Evolutionary conservation across 2,888 invertebrate species (phyloP).

Genomic region (Xylota segnis): DNA sequence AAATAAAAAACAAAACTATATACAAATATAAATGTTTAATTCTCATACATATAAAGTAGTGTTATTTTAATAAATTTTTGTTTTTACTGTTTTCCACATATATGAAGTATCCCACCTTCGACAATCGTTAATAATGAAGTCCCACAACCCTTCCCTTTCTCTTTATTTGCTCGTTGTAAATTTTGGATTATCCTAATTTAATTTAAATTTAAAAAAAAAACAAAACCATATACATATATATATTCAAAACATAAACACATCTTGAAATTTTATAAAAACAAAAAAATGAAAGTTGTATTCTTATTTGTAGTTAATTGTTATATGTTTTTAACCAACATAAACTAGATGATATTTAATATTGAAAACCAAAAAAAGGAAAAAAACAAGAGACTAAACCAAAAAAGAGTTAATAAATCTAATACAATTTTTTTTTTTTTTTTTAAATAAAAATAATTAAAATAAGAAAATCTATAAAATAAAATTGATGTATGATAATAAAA

Average conservation of each 20-base stretch:
- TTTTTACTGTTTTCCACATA: not conserved
- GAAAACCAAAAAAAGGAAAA: conserved; percentile 25
- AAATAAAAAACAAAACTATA: conserved; percentile 43
- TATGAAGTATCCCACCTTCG: conserved; percentile 53
- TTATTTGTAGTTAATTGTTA: conserved; percentile 36
- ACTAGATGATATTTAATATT: conserved; percentile 43
- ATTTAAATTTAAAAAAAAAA: conserved; percentile 17
- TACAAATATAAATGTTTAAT: conserved; percentile 40
- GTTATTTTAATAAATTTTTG: conserved; percentile 9
- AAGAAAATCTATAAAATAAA: conserved; percentile 16
- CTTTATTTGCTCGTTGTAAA: not conserved
- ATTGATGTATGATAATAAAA: conserved; percentile 22
- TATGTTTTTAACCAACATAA: conserved; percentile 17
- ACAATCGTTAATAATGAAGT: conserved; percentile 47
- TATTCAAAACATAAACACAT: not conserved
- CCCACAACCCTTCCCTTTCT: not conserved
- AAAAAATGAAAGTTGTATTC: conserved; percentile 27
- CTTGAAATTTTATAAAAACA: conserved; percentile 2
- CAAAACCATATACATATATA: too few species aligned
- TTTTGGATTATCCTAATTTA: not conserved
- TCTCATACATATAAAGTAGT: not conserved
- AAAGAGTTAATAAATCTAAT: conserved; percentile 33
- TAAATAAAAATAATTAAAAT: conserved; percentile 22
- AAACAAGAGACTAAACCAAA: conserved; percentile 19
- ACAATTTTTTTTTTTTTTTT: conserved; percentile 36